Evolutionary conservation across 2,113 vertebrate species (phyloP).

Genomic region (Lophura nycthemera): DNA sequence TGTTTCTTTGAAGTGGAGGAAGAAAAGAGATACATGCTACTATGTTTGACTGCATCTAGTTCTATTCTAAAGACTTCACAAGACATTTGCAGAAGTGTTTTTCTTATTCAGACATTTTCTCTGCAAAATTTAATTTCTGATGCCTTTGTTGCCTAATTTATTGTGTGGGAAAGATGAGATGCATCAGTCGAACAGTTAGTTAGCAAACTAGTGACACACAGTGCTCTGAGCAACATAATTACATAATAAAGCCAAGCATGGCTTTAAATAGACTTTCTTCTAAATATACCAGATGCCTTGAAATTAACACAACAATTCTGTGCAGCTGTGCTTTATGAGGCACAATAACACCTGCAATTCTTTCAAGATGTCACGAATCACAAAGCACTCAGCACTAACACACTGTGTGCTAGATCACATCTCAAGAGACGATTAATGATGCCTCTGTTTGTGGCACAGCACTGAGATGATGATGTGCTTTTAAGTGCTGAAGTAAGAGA

Average conservation of each 20-base stretch:
- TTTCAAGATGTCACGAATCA: constrained; percentile 1
- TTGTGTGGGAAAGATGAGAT: not conserved
- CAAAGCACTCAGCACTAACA: constrained; percentile 46
- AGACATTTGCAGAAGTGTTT: constrained; percentile 44
- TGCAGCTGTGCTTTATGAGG: constrained; percentile 44
- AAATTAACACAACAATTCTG: constrained; percentile 39
- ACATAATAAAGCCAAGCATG: constrained; percentile 50
- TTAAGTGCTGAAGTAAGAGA: not conserved
- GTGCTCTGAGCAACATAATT: constrained; percentile 24
- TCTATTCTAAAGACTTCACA: not conserved
- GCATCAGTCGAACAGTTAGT: constrained; percentile 36
- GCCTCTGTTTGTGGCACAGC: constrained; percentile 42
- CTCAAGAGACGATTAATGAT: constrained; percentile 46
- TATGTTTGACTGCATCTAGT: not conserved
- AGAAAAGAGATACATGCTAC: not conserved
- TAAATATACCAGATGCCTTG: constrained; percentile 45
- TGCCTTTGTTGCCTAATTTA: not conserved
- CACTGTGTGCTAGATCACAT: constrained; percentile 17
- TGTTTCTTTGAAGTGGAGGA: not conserved
- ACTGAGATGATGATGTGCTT: not conserved
- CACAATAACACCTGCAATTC: constrained; percentile 59
- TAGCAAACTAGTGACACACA: constrained; percentile 66
- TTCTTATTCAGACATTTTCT: constrained; percentile 52
- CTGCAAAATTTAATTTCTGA: not conserved
- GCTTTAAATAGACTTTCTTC: constrained; percentile 62